A percentile compares a stretch with the other conserved stretches of the same genome.
Evolutionary conservation across 1,140 invertebrate genomes (phyloP).

Genomic region (Cheumatopsyche charites): DNA sequence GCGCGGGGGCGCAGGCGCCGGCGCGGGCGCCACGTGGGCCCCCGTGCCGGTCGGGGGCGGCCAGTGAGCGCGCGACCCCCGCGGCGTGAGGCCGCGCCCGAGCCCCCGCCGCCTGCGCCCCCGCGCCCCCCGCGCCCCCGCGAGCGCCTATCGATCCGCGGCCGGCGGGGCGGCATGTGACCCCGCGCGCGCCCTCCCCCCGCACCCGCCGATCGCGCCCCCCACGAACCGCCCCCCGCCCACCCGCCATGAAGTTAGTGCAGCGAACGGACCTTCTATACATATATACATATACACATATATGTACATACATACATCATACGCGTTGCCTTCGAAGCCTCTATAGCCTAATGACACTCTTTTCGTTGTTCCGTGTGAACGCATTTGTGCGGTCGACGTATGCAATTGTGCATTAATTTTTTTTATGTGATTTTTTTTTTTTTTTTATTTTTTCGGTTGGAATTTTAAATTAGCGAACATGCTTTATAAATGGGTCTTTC

Average conservation of each 20-base stretch:
- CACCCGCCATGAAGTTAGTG: constrained; percentile 26
- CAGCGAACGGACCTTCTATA: background rate
- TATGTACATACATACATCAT: background rate
- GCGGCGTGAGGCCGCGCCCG: constrained; percentile 38
- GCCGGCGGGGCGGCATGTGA: constrained; percentile 28
- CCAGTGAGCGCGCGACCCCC: constrained; percentile 47
- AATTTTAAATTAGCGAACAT: too few relatives aligned
- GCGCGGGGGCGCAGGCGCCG: constrained; percentile 31
- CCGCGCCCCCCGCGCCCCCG: constrained; percentile 23
- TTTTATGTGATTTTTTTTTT: too few relatives aligned
- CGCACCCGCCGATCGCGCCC: too few relatives aligned
- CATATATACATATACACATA: background rate
- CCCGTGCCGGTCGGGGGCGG: constrained; percentile 20
- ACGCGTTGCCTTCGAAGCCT: too few relatives aligned
- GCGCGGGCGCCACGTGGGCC: constrained; percentile 41
- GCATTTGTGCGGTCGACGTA: too few relatives aligned
- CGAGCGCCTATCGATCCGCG: constrained; percentile 20
- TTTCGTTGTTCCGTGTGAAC: too few relatives aligned
- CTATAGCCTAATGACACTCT: too few relatives aligned
- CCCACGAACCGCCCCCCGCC: constrained; percentile 8
- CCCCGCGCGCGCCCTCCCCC: constrained; percentile 13
- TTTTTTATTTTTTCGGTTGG: too few relatives aligned
- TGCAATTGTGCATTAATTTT: too few relatives aligned
- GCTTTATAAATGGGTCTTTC: too few relatives aligned
- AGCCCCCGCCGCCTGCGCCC: constrained; percentile 13